Evolutionary conservation across 2,888 invertebrate genomes (phyloP), one percentile per base, ranked within the genome.

Genomic region (Bombylius major): DNA sequence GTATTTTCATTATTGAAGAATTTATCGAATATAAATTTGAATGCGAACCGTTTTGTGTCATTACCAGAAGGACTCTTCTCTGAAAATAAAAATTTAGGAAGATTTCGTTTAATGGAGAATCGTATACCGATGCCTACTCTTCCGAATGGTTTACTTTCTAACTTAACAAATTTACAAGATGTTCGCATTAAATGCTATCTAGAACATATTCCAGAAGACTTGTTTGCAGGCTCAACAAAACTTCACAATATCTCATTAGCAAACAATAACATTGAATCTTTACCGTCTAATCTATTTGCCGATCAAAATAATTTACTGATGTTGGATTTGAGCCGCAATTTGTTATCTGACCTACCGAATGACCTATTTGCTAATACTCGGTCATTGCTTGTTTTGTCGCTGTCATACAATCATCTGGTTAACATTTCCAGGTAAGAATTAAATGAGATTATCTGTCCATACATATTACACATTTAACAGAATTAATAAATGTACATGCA

Each of bases 311-410:
- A 82, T 51, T 72, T 92, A 9, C 65, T 77, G 7, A 77, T 76
- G 47, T 71, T 92, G 56, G 80, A 85, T 65, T 70, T 92, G 55
- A 79, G 81, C 59, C 72, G 78, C 58, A 92, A 92, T 69, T 72
- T 75, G 51, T 64, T 92, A 9, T 72, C 67, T 45, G 71, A 70
- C 33, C 69, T 88, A 55, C 79, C 82, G 23, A 78, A 82, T 45
- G 75, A 75, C 51, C 63, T 86, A 51, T 86, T 87, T 66, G 70
- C 70, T 5, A 72, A 78, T 14, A 73, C 82, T 56, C 71, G 70
- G 3, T 77, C 79, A 56, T 70, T 90, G 60, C 75, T 77, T 62
- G 75, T 67, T 31, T 70, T 90, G 11, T 78, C 82, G 66, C 72
- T 92, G 53, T 79, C 81, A 44, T 71, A 80, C 58, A 92, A 92